phyloP scores from a whole-genome alignment of 2,797 vertebrate species.

The Enteromius treurensis region DNA sequence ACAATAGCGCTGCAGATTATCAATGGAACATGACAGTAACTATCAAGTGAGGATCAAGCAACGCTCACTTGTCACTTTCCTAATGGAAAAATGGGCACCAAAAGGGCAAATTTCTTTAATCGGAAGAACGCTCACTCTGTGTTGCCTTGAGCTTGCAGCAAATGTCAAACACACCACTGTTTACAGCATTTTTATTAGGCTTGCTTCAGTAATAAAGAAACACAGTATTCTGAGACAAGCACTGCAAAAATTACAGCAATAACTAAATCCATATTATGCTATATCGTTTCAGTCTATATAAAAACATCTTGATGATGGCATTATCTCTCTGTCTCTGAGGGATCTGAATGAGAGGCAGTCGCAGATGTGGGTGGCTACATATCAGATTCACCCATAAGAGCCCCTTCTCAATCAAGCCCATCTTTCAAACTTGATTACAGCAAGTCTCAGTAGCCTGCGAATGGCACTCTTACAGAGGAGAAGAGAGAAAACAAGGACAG shows the following conservation, averaged over 20 bases:
- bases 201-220: background rate
- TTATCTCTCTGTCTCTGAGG: slow-evolving; percentile 6
- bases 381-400: slow-evolving; percentile 59
- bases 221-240: background rate
- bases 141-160: slow-evolving; percentile 16
- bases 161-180: slow-evolving; percentile 3
- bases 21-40: background rate
- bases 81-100: slow-evolving; percentile 13
- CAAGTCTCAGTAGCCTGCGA: slow-evolving; percentile 49
- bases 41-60: slow-evolving; percentile 15
- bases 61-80: slow-evolving; percentile 5
- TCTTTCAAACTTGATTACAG: slow-evolving; percentile 69
- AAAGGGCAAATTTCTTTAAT: slow-evolving; percentile 14
- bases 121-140: background rate
- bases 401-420: slow-evolving; percentile 67
- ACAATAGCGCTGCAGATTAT: slow-evolving; percentile 3
- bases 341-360: slow-evolving; percentile 44
- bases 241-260: background rate
- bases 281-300: background rate
- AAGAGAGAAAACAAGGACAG: slow-evolving; percentile 37
- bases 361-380: slow-evolving; percentile 51
- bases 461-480: slow-evolving; percentile 51
- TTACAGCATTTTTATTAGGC: slow-evolving; percentile 16
- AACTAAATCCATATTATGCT: background rate
- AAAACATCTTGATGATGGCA: slow-evolving; percentile 5